Conservation (phyloP, 2,888 invertebrate species). For the Rotaria magnacalcarata region DNA sequence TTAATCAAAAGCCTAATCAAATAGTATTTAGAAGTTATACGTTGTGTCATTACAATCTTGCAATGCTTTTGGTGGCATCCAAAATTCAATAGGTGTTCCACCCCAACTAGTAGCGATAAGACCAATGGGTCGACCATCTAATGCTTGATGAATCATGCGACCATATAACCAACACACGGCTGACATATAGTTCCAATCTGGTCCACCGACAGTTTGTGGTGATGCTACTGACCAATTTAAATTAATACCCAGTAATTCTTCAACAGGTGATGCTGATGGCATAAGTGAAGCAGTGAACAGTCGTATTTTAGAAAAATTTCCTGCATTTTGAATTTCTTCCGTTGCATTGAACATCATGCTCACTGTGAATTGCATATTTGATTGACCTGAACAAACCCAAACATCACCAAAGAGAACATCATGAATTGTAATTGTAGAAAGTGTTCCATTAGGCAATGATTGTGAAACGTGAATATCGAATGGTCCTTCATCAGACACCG, state of each 20-base stretch:
- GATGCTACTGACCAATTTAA: neutral
- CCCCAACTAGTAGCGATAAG: conserved; percentile 51
- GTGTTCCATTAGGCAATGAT: neutral
- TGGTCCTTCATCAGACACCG: neutral
- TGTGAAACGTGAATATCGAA: conserved; percentile 3
- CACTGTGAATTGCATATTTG: conserved; percentile 37
- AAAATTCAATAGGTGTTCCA: conserved; percentile 53
- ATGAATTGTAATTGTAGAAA: neutral
- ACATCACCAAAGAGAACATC: conserved; percentile 42
- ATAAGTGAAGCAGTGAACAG: neutral
- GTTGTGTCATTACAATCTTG: conserved; percentile 49
- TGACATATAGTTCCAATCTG: conserved; percentile 50
- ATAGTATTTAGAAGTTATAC: neutral
- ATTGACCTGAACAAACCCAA: conserved; percentile 40
- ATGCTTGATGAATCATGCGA: conserved; percentile 50
- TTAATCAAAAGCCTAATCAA: too few relatives aligned
- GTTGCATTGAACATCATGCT: neutral
- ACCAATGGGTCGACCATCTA: conserved; percentile 52
- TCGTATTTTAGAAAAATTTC: neutral
- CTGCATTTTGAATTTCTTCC: neutral
- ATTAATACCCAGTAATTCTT: neutral
- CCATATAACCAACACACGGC: conserved; percentile 57
- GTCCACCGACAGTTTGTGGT: conserved; percentile 43
- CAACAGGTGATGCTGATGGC: neutral
- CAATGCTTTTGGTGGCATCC: conserved; percentile 52